Evolutionary conservation across 2,888 invertebrate genomes (phyloP).

Genomic region (Caenorhabditis becei): DNA sequence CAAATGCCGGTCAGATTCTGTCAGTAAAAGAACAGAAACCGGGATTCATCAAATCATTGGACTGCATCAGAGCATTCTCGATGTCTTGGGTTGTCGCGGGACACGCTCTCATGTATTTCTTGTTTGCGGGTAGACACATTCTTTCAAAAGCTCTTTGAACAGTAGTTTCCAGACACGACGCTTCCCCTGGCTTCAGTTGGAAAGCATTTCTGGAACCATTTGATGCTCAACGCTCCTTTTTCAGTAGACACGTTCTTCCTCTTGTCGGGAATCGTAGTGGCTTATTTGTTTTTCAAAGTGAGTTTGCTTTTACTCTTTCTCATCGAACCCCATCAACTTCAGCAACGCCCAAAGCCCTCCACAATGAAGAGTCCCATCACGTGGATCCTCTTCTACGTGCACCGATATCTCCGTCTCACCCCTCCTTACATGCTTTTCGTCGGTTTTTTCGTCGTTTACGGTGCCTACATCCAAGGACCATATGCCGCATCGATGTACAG

Average conservation of each 20-base stretch:
- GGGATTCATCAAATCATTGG: slow-evolving; percentile 68
- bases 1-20: slow-evolving; percentile 57
- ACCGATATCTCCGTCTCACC: slow-evolving; percentile 67
- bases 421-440: slow-evolving; percentile 64
- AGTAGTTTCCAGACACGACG: slow-evolving; percentile 14
- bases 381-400: slow-evolving; percentile 75
- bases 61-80: slow-evolving; percentile 73
- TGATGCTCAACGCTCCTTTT: slow-evolving; percentile 63
- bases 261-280: slow-evolving; percentile 70
- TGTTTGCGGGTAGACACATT: slow-evolving; percentile 18
- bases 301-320: too few relatives aligned
- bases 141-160: not conserved
- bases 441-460: slow-evolving; percentile 58
- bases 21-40: slow-evolving; percentile 56
- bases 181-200: slow-evolving; percentile 9
- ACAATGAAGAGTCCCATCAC: slow-evolving; percentile 55
- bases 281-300: slow-evolving; percentile 73
- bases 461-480: slow-evolving; percentile 52
- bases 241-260: slow-evolving; percentile 76
- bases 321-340: too few relatives aligned
- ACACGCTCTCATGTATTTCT: slow-evolving; percentile 51
- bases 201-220: slow-evolving; percentile 43
- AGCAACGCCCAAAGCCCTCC: slow-evolving; percentile 38
- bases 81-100: slow-evolving; percentile 73
- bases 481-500: slow-evolving; percentile 54